Conservation (phyloP, 2,113 vertebrate species). For the Gymnogyps californianus region DNA sequence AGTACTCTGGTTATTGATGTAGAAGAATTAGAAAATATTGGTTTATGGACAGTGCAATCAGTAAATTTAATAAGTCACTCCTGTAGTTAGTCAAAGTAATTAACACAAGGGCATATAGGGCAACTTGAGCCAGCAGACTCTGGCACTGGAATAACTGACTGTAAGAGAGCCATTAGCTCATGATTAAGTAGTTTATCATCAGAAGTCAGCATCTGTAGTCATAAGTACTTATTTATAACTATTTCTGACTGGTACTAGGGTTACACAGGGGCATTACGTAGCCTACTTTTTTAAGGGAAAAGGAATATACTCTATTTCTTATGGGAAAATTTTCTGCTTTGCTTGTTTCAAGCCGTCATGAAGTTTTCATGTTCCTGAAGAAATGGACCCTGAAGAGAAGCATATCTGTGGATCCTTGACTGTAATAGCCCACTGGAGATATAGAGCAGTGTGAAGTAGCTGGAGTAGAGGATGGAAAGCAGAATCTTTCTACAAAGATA, state of each 20-base stretch:
- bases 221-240: constrained; percentile 43
- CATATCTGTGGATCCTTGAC: not conserved
- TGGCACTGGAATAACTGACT: constrained; percentile 39
- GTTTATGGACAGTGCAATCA: constrained; percentile 63
- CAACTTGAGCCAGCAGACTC: constrained; percentile 16
- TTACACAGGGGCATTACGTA: not conserved
- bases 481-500: not conserved
- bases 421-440: not conserved
- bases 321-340: not conserved
- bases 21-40: constrained; percentile 35
- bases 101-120: constrained; percentile 65
- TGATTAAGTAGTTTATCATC: constrained; percentile 66
- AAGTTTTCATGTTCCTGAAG: not conserved
- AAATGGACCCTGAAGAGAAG: not conserved
- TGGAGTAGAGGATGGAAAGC: not conserved
- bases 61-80: constrained; percentile 72
- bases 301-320: not conserved
- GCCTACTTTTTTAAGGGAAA: not conserved
- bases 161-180: constrained; percentile 50
- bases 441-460: not conserved
- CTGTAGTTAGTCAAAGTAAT: constrained; percentile 76
- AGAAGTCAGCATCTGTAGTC: constrained; percentile 11
- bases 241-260: not conserved
- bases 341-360: not conserved
- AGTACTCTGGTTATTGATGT: not conserved